Percentiles rank a stretch among this genome's conserved stretches.
These are phyloP conservation scores for Lepidostoma basale DNA, from an alignment of 1,140 invertebrate genomes.

Conservation along the genomic window DNA sequence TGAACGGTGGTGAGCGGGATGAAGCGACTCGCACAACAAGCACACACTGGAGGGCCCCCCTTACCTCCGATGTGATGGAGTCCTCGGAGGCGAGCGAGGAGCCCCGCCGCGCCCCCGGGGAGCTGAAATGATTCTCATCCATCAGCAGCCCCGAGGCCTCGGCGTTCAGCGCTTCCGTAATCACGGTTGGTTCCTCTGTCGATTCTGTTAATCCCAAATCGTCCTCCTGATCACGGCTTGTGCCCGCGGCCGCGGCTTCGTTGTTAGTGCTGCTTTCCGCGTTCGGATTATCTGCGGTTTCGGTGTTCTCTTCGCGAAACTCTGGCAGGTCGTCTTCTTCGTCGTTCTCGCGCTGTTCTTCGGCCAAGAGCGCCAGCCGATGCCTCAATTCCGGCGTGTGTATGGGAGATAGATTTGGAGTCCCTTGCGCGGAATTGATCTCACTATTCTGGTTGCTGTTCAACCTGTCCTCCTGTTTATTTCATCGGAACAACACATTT, in stretches of 20 bases:
- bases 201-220: neutral
- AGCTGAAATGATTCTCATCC: constrained; percentile 45
- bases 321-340: neutral
- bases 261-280: neutral
- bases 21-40: constrained; percentile 13
- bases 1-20: too few species aligned
- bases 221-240: too few species aligned
- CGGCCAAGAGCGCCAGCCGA: constrained; percentile 28
- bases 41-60: constrained; percentile 29
- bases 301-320: neutral
- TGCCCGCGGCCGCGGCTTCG: neutral
- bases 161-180: neutral
- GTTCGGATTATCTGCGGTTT: neutral
- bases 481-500: constrained; percentile 18
- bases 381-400: constrained; percentile 35
- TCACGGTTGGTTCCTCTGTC: neutral
- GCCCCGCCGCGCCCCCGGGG: constrained; percentile 17
- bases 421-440: constrained; percentile 31
- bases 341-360: constrained; percentile 15
- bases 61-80: constrained; percentile 43
- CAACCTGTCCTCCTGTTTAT: constrained; percentile 38
- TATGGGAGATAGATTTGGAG: constrained; percentile 36
- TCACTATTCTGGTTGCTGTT: constrained; percentile 20
- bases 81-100: constrained; percentile 40
- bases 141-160: constrained; percentile 30